Evolutionary conservation across 1,140 invertebrate genomes (phyloP), one percentile per base, ranked within the genome.

Genomic region (Ceratina japonica): DNA sequence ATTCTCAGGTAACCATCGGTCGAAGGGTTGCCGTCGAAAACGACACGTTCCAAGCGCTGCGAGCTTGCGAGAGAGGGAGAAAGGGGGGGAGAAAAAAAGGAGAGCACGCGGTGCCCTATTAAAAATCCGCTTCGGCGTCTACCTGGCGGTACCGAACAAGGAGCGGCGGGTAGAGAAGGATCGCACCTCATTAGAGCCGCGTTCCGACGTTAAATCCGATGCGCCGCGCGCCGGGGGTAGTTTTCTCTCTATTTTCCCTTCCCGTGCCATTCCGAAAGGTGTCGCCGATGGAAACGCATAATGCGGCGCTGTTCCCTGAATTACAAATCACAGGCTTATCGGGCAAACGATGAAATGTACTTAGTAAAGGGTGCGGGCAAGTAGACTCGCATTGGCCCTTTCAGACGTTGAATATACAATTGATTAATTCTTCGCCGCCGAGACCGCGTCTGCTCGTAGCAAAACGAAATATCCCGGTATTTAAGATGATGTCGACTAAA

Each of bases 161-260:
- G 18, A 10, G 37, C 15, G 37, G 5, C 16, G 16, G 37, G 65
- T 24, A 13, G 20, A 15, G 27, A 61, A 59, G 56, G 68, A 71
- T 52, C 65, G 75, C 58, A 88, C 86, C 90, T 92, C 90, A 90
- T 92, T 92, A 92, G 89, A 88, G 86, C 74, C 86, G 88, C 88
- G 88, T 88, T 87, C n/a, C 89, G 88, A 90, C 86, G 88, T 91
- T 87, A 85, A 88, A 86, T 87, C 78, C 78, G 74, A 80, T 37
- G 72, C 65, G 75, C 59, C 31, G 58, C 31, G 58, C 65, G 75
- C 59, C 31, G 58, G 58, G 70, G 76, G 61, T 80, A 27, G 59
- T 58, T 58, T 58, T 63, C 61, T 13, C 27, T 52, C 52, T 56
- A 69, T 49, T 8, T 22, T n/a, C 24, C 52, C 13, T 20, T 37